Base-by-base conservation (phyloP, 2,888 invertebrate species). In the Catocala sponsa region DNA sequence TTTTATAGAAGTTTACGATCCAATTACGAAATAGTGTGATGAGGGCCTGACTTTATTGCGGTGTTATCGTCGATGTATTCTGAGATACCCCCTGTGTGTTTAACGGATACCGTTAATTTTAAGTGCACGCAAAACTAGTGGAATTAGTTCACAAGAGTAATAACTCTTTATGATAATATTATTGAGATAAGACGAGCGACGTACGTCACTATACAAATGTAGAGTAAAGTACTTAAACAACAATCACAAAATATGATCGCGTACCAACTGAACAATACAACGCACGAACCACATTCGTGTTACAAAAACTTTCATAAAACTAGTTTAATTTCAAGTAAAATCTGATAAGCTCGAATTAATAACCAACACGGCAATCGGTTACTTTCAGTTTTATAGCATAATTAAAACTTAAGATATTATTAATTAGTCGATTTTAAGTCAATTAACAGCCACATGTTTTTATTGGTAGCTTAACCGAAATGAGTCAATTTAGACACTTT, bases 1-100 rank as follows among this genome's bases (percentile, higher is more conserved):
- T 83, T 83, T 84, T 81, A 84, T 77, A 81, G 81, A 81, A 74
- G 77, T 86, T 88, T 86, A 86, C 76, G 81, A 73, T 80, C 83
- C 85, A 87, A 87, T 88, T 86, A 88, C 82, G 79, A 79, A 82
- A 82, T 85, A 82, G 87, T 88, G 85, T 85, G 83, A 85, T 83
- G 80, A 82, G 79, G 80, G 76, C 67, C 72, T 74, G 68, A 76
- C 71, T 86, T 87, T 87, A 87, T 83, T 78, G 77, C 83, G 68
- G 74, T 53, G 63, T 76, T 79, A 84, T 81, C 78, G 78, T 59
- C 65, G 73, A 79, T 80, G 71, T 73, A 74, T 78, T 76, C 68
- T 65, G 65, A 70, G 72, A 80, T 78, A 77, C 72, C 68, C 65
- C 59, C 64, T 43, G 65, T 57, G 66, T 75, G 55, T 66, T 68